Evolutionary conservation across 2,888 invertebrate species (phyloP).

Genomic region (Loripinus fragilis): DNA sequence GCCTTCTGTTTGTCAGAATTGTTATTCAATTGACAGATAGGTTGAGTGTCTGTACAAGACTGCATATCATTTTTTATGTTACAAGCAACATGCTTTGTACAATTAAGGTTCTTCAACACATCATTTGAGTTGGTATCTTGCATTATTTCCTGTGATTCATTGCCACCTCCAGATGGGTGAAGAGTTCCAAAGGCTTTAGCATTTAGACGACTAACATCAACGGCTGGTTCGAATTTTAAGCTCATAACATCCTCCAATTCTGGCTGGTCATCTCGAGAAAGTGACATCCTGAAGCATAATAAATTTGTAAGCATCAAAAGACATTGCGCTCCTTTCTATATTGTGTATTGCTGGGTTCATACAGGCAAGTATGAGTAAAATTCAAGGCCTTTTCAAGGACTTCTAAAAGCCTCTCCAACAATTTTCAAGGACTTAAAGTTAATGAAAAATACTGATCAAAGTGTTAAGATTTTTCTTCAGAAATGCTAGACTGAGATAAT

Average conservation of each 20-base stretch:
- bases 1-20: neutral
- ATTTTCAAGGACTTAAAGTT: no score
- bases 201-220: neutral
- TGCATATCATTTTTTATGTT: neutral
- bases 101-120: neutral
- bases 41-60: no score
- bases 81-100: neutral
- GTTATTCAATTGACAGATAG: no score
- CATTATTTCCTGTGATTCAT: neutral
- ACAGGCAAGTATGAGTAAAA: no score
- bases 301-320: no score
- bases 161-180: neutral
- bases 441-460: no score
- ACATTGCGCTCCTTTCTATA: no score
- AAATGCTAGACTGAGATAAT: no score
- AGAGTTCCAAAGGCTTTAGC: neutral
- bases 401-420: no score
- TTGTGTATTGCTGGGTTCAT: no score
- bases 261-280: neutral
- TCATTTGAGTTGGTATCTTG: neutral
- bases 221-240: neutral
- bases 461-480: no score
- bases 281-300: neutral
- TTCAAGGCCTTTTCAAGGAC: no score
- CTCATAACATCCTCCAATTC: neutral